A percentile compares a stretch with the other conserved stretches of the same genome.
phyloP scores from a whole-genome alignment of 2,797 vertebrate genomes.

The Sparidentex hasta region DNA sequence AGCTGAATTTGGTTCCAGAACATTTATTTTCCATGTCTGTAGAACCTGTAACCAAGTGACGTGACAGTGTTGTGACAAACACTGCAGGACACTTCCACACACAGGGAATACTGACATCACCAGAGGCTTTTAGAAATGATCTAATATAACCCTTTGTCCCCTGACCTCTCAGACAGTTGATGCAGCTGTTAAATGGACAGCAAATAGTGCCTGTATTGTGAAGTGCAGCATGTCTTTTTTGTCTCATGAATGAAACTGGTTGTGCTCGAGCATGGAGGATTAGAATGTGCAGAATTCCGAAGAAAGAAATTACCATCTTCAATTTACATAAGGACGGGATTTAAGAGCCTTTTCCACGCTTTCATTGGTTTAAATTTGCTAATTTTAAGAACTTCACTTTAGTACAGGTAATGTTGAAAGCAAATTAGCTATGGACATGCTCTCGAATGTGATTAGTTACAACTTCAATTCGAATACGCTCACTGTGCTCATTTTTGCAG shows the following conservation, averaged over 20 bases:
- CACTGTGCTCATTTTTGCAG: background rate
- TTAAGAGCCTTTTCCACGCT: background rate
- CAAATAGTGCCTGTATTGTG: background rate
- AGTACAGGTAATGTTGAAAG: constrained; percentile 22
- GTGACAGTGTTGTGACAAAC: background rate
- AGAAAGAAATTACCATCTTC: background rate
- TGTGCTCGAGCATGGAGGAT: background rate
- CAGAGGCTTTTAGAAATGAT: background rate
- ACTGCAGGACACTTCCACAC: background rate
- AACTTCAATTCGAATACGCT: constrained; percentile 11
- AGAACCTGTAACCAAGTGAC: background rate
- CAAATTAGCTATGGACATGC: constrained; percentile 27
- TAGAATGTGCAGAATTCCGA: background rate
- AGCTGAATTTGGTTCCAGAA: too few relatives aligned
- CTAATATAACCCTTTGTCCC: background rate
- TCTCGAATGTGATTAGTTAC: constrained; percentile 36
- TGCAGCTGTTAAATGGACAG: background rate
- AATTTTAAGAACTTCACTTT: constrained; percentile 9
- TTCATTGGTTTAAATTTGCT: constrained; percentile 27
- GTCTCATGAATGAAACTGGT: background rate
- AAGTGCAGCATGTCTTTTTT: background rate
- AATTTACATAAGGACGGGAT: constrained; percentile 21
- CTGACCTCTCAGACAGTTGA: background rate
- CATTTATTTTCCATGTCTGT: too few relatives aligned
- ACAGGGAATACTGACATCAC: background rate